Conservation (phyloP, 2,797 vertebrate genomes). For the Gadopsis marmoratus region DNA sequence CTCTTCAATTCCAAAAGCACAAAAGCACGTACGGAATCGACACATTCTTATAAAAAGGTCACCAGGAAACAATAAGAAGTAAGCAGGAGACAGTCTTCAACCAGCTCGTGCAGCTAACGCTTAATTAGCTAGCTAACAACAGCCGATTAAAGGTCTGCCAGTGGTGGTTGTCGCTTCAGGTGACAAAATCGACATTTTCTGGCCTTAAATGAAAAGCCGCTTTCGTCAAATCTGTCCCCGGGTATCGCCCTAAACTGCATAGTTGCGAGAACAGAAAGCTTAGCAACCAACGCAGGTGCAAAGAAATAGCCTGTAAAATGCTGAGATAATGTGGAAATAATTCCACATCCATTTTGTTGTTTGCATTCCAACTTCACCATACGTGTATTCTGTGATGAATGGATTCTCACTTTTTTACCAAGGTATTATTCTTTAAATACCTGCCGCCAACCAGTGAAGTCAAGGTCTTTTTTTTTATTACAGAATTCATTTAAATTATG, state of each 20-base stretch:
- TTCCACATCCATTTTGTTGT: background rate
- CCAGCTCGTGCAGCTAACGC: too few species aligned
- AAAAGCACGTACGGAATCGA: background rate
- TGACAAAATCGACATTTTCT: too few species aligned
- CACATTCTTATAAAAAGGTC: too few species aligned
- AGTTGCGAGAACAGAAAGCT: too few species aligned
- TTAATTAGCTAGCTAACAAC: too few species aligned
- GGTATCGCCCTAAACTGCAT: too few species aligned
- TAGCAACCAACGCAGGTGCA: too few species aligned
- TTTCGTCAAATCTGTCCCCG: too few species aligned
- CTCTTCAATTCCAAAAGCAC: background rate
- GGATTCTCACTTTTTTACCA: background rate
- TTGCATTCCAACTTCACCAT: background rate
- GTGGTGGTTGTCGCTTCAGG: too few species aligned
- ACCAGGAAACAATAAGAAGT: too few species aligned
- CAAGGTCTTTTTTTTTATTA: background rate
- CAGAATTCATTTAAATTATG: background rate
- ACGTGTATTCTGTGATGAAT: background rate
- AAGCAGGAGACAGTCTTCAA: too few species aligned
- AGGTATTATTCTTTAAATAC: slow-evolving; percentile 1
- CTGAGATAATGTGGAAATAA: background rate
- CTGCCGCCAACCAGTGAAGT: background rate
- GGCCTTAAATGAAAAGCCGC: background rate
- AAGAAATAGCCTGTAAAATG: background rate
- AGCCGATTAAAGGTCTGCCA: too few species aligned